Base-by-base conservation (phyloP, 2,888 invertebrate species). In the Hydrotaea cyrtoneurina region DNA sequence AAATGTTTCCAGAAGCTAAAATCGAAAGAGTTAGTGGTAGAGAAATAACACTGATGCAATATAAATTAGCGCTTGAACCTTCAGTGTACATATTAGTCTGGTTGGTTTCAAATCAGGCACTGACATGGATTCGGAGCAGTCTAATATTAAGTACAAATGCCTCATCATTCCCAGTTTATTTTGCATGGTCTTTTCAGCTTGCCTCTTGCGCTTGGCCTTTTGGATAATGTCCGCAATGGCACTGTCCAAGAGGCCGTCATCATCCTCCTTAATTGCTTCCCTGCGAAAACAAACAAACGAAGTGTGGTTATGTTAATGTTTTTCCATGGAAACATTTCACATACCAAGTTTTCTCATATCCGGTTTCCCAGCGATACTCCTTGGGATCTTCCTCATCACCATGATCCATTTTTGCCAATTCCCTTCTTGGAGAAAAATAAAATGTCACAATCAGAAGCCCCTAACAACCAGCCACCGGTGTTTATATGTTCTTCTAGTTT, bases 111-210 rank as follows among this genome's bases (percentile, higher is more conserved):
- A 93, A 93, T 99, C 99, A 90, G 98, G 98, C 88, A 96, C 96
- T 53, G 95, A 94, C 99, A 99, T 99, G 0, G 98, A 95, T 89
- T 97, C 96, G 0, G 99, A 99, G 91, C 97, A 96, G 92, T 99
- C 99, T 2, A 99, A 93, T 23, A 99, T 95, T 2, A 99, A 93
- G 90, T 96, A 97, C 78, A 99, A 92, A 93, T 99, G 99, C 69
- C 99, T 94, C 99, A 99, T 99, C 98, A 99, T 99, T 50, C 99
- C 99, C 43, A 99, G 94, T 80, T 98, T 95, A 59, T 97, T 96
- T 86, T 97, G 96, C 10, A 95, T 88, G 0, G 88, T 86, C 86
- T 96, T 95, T 59, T 96, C 94, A 46, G 94, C 93, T 84, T 95
- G 95, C 0, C 96, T 94, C 90, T 96, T 96, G 43, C 97, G 94